These are phyloP conservation scores for Pituophis catenifer DNA, from an alignment of 2,113 vertebrate species.

Conservation along the genomic window DNA sequence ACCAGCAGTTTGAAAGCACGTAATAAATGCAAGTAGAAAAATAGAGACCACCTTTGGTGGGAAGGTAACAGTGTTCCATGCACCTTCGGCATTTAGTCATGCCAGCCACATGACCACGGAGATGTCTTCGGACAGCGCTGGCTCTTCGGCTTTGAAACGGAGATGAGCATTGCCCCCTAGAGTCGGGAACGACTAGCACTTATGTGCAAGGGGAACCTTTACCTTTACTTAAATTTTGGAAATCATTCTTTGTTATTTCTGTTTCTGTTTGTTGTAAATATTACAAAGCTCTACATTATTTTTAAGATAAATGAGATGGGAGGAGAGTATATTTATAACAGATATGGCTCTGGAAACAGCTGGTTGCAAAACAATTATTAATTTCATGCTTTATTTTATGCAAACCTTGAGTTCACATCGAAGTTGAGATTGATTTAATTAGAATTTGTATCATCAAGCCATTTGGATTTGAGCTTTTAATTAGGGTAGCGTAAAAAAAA, in stretches of 20 bases:
- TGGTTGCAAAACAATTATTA: conserved; percentile 70
- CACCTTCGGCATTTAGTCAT: too few species aligned
- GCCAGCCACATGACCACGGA: too few species aligned
- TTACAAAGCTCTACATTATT: neutral
- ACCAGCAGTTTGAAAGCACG: too few species aligned
- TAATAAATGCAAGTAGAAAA: too few species aligned
- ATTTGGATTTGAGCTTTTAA: conserved; percentile 70
- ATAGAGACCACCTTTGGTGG: too few species aligned
- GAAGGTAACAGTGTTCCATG: too few species aligned
- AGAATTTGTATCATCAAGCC: conserved; percentile 69
- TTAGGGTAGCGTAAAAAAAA: conserved; percentile 52
- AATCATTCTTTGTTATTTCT: neutral
- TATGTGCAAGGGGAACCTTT: too few species aligned
- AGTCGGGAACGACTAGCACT: too few species aligned
- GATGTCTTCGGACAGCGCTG: too few species aligned
- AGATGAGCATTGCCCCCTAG: too few species aligned
- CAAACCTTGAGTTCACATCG: conserved; percentile 62
- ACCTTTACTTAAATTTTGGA: neutral
- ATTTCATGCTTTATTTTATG: conserved; percentile 70
- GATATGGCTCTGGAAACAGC: conserved; percentile 38
- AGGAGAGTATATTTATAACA: conserved; percentile 6
- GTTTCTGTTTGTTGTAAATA: neutral
- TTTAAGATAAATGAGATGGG: neutral
- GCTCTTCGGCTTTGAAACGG: too few species aligned
- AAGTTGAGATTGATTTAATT: conserved; percentile 78